Evolutionary conservation across 2,113 vertebrate species (phyloP).

Genomic region (Diphyllodes magnificus): DNA sequence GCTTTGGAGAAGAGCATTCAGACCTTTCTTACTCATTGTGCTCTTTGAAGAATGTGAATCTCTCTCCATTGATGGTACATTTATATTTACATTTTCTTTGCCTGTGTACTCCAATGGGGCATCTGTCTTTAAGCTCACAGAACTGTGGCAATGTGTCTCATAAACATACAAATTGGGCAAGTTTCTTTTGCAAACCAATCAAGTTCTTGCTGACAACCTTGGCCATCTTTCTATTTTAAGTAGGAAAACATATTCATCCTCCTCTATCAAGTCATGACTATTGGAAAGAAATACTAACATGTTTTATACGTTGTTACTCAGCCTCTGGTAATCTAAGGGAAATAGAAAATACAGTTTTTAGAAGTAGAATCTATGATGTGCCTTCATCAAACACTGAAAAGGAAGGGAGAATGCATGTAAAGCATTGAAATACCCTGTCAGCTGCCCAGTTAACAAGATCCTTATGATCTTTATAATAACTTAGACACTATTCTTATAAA

Average conservation of each 20-base stretch:
- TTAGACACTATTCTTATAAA: background rate
- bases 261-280: slow-evolving; percentile 16
- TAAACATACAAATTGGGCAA: slow-evolving; percentile 49
- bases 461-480: background rate
- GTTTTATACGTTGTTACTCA: background rate
- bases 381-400: slow-evolving; percentile 26
- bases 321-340: background rate
- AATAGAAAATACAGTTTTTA: background rate
- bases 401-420: background rate
- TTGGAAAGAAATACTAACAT: slow-evolving; percentile 13
- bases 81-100: slow-evolving; percentile 46
- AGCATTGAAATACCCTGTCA: background rate
- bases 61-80: slow-evolving; percentile 22
- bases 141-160: slow-evolving; percentile 47
- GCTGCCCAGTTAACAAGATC: background rate
- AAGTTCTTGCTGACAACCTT: slow-evolving; percentile 36
- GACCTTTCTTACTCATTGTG: slow-evolving; percentile 18
- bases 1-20: background rate
- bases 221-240: slow-evolving; percentile 49
- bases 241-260: slow-evolving; percentile 27
- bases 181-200: slow-evolving; percentile 50
- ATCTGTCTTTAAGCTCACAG: slow-evolving; percentile 43
- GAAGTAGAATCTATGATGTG: background rate
- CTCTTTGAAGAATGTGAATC: slow-evolving; percentile 41
- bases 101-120: slow-evolving; percentile 7